phyloP scores from a whole-genome alignment of 2,888 invertebrate species.

The Tenthredo scrophulariae region DNA sequence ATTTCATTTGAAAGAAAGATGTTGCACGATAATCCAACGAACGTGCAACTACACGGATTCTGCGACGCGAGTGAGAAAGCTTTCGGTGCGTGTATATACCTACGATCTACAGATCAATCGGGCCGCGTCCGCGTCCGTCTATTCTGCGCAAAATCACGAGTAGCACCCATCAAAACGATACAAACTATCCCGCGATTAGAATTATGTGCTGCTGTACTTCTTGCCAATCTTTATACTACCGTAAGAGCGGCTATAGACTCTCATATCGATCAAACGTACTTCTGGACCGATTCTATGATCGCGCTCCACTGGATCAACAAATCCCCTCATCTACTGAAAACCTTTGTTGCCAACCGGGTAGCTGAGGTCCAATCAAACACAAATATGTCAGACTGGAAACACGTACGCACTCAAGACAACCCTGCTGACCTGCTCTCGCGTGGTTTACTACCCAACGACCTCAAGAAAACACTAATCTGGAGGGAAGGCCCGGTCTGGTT shows the following conservation, averaged over 20 bases:
- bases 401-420: slow-evolving; percentile 47
- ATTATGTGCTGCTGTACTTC: slow-evolving; percentile 54
- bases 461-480: slow-evolving; percentile 37
- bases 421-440: slow-evolving; percentile 55
- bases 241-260: background rate
- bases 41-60: slow-evolving; percentile 59
- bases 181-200: slow-evolving; percentile 55
- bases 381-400: background rate
- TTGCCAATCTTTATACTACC: slow-evolving; percentile 44
- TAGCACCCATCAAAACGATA: slow-evolving; percentile 64
- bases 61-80: slow-evolving; percentile 60
- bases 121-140: slow-evolving; percentile 44
- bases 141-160: slow-evolving; percentile 64
- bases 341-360: slow-evolving; percentile 60
- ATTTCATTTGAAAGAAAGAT: slow-evolving; percentile 16
- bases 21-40: background rate
- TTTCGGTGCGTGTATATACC: slow-evolving; percentile 62
- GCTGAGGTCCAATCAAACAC: slow-evolving; percentile 56
- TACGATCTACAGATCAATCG: slow-evolving; percentile 34
- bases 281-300: slow-evolving; percentile 62
- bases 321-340: slow-evolving; percentile 58
- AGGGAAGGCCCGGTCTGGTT: slow-evolving; percentile 53
- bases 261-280: background rate
- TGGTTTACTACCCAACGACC: slow-evolving; percentile 43
- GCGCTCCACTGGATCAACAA: slow-evolving; percentile 61